Evolutionary conservation across 1,140 invertebrate genomes (phyloP), one percentile per base, ranked within the genome.

Genomic region (Epicauta chinensis): DNA sequence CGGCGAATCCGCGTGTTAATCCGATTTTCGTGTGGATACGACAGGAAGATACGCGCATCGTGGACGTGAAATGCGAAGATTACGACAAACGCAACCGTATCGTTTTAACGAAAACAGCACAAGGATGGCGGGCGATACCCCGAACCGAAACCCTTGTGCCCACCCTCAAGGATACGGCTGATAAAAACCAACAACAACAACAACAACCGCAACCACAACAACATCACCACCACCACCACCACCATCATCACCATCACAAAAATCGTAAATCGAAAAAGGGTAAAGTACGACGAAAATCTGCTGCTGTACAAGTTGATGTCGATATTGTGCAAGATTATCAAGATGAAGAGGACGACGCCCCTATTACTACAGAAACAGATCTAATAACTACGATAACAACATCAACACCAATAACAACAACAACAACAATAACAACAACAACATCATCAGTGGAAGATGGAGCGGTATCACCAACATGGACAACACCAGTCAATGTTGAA

Each of bases 31-130:
- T 89, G 46, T 89, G 86, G 86, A 83, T 85, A 34, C 81, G 83
- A 60, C 85, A 87, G 67, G 76, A 80, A 55, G 83, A 87, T 64
- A 84, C 84, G 47, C 78, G 76, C 64, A 87, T 90, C 62, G 79
- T 88, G 63, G 83, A 88, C 69, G 87, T 90, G 55, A 80, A 82
- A 65, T 89, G 86, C 72, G 87, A 89, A 70, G 87, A 90, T 66
- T 90, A 89, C 74, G 86, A 89, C 71, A 82, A 85, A 63, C 74
- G 86, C 32, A 90, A 89, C 73, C 81, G 87, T 10, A 87, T 90
- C 53, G 81, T 85, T 55, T 71, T 90, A 59, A 86, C 83, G 41
- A 86, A 87, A 64, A 89, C 86, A 2, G 75, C 84, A 2, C 77
- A 81, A 62, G 87, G 87, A 61, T 90, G 87, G 87, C 78, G 83